Evolutionary conservation across 2,797 vertebrate species (phyloP).

Genomic region (Lepus oiostolus): DNA sequence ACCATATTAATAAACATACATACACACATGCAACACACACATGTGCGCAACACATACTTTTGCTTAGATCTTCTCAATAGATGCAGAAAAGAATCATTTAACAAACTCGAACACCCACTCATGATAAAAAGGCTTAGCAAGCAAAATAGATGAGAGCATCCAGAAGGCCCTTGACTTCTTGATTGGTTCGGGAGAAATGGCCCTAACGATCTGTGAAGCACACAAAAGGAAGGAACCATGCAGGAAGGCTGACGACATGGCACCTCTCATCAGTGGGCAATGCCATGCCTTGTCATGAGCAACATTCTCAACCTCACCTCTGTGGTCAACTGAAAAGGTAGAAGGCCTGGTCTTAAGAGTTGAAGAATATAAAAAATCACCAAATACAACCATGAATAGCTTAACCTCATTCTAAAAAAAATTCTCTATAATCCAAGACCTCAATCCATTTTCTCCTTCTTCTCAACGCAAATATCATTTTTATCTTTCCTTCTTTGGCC

Average conservation of each 20-base stretch:
- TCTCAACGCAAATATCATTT: background rate
- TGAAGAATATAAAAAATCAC: background rate
- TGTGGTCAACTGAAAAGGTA: background rate
- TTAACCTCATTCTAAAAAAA: background rate
- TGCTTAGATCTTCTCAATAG: constrained; percentile 19
- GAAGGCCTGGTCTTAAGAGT: background rate
- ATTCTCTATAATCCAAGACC: background rate
- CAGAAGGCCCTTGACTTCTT: background rate
- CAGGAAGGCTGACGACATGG: background rate
- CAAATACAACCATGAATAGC: background rate
- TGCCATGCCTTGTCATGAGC: fast-evolving
- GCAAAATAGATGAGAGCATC: background rate
- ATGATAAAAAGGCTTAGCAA: constrained; percentile 6
- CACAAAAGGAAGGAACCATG: fast-evolving
- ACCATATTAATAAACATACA: background rate
- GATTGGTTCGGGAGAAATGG: background rate
- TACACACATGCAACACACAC: too few species aligned
- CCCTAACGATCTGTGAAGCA: fast-evolving
- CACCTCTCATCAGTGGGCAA: fast-evolving
- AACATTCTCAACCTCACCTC: too few species aligned
- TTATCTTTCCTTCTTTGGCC: background rate
- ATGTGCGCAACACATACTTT: too few species aligned
- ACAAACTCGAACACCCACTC: background rate
- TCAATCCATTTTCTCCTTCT: background rate
- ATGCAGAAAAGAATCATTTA: background rate